These are phyloP conservation scores for Abrostola tripartita DNA, from an alignment of 2,888 invertebrate genomes.

Conservation along the genomic window DNA sequence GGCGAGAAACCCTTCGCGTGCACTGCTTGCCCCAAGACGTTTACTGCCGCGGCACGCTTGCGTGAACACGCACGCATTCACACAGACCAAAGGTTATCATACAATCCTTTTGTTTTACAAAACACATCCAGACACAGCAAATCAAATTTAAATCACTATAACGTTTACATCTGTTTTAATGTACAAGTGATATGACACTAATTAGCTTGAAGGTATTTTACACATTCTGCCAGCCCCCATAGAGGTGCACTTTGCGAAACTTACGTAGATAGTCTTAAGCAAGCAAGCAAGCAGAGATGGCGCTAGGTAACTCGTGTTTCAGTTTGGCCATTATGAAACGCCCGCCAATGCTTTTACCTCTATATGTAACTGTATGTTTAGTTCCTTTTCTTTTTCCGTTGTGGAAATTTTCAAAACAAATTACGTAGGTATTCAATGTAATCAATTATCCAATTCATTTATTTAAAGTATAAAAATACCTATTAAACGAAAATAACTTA, in stretches of 20 bases:
- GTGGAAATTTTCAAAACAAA: too few species aligned
- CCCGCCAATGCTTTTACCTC: neutral
- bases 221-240: conserved; percentile 13
- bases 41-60: conserved; percentile 85
- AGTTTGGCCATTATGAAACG: neutral
- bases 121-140: conserved; percentile 21
- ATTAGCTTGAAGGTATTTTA: neutral
- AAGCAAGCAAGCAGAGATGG: conserved; percentile 29
- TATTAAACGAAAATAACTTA: too few species aligned
- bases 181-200: neutral
- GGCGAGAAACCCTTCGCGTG: conserved; percentile 86
- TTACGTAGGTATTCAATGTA: too few species aligned
- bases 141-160: conserved; percentile 19
- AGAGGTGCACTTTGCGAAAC: neutral
- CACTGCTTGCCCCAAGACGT: conserved; percentile 84
- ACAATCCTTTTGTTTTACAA: conserved; percentile 52
- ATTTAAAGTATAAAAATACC: too few species aligned
- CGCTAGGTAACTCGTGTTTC: conserved; percentile 13
- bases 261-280: neutral
- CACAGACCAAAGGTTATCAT: conserved; percentile 83
- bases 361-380: too few species aligned
- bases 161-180: conserved; percentile 3
- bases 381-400: too few species aligned
- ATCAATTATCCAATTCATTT: too few species aligned
- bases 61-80: conserved; percentile 85